phyloP scores from a whole-genome alignment of 2,797 vertebrate genomes.

The Bucorvus abyssinicus region DNA sequence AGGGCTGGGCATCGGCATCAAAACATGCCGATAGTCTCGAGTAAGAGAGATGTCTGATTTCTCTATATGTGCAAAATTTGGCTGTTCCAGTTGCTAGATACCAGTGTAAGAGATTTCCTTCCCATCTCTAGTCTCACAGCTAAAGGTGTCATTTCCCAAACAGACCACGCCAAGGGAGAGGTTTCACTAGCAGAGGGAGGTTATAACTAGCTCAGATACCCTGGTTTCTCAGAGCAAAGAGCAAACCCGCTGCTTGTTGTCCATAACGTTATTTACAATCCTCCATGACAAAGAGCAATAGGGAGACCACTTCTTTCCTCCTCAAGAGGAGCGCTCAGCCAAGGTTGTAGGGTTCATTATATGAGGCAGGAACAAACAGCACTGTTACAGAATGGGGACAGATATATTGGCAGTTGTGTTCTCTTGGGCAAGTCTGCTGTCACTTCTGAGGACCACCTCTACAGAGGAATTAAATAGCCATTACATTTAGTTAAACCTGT shows the following conservation, averaged over 20 bases:
- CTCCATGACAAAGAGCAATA: not conserved
- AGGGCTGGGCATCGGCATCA: not conserved
- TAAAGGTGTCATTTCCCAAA: not conserved
- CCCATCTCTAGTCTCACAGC: not conserved
- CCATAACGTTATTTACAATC: not conserved
- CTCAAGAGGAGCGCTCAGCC: not conserved
- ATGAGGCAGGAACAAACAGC: not conserved
- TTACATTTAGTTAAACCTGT: not conserved
- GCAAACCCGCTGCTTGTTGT: not conserved
- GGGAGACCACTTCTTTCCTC: fast-evolving
- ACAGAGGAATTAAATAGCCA: not conserved
- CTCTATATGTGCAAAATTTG: not conserved
- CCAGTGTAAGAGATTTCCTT: not conserved
- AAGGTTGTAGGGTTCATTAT: not conserved
- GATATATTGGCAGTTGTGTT: not conserved
- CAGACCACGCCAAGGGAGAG: not conserved
- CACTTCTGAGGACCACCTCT: not conserved
- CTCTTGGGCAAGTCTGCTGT: not conserved
- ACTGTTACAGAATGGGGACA: not conserved
- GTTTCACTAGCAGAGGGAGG: not conserved
- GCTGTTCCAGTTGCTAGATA: not conserved
- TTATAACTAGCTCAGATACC: not conserved
- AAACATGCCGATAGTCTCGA: fast-evolving
- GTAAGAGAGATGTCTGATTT: not conserved
- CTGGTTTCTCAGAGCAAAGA: not conserved